Conservation (phyloP, 2,888 invertebrate genomes). For the Serripes groenlandicus region DNA sequence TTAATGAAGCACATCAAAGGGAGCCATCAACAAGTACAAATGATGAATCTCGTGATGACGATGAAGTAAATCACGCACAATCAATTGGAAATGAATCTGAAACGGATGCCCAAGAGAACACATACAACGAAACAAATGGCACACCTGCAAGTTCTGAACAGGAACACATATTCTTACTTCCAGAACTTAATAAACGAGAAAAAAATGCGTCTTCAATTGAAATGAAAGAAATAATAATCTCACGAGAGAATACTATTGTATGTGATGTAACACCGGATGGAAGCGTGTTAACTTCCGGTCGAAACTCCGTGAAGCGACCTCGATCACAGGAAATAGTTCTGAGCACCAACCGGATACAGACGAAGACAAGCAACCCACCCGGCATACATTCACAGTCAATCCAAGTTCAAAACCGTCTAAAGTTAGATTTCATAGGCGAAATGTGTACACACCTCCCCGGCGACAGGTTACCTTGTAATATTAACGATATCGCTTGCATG, state of each 20-base stretch:
- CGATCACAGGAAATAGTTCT: not conserved
- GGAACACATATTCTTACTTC: not conserved
- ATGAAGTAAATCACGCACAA: not conserved
- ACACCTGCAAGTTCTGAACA: not conserved
- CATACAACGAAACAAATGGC: not conserved
- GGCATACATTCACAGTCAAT: not conserved
- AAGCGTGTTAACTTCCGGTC: not conserved
- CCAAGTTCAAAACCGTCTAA: conserved; percentile 3
- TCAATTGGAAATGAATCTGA: too few relatives aligned
- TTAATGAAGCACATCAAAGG: not conserved
- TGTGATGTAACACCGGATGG: not conserved
- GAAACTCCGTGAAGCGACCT: not conserved
- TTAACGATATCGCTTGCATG: conserved; percentile 44
- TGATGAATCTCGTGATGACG: not conserved
- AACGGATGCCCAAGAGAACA: not conserved
- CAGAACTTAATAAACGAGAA: not conserved
- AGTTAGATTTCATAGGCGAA: not conserved
- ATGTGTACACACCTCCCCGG: conserved; percentile 17
- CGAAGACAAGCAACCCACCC: conserved; percentile 1
- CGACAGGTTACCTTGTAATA: conserved; percentile 26
- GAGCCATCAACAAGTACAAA: not conserved
- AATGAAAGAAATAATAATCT: not conserved
- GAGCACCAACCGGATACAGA: not conserved
- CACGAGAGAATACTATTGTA: not conserved
- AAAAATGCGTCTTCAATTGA: not conserved